Percentiles rank a stretch among this genome's conserved stretches.
These are phyloP conservation scores for Accipiter cooperii DNA, from an alignment of 2,113 vertebrate species.

Conservation along the genomic window DNA sequence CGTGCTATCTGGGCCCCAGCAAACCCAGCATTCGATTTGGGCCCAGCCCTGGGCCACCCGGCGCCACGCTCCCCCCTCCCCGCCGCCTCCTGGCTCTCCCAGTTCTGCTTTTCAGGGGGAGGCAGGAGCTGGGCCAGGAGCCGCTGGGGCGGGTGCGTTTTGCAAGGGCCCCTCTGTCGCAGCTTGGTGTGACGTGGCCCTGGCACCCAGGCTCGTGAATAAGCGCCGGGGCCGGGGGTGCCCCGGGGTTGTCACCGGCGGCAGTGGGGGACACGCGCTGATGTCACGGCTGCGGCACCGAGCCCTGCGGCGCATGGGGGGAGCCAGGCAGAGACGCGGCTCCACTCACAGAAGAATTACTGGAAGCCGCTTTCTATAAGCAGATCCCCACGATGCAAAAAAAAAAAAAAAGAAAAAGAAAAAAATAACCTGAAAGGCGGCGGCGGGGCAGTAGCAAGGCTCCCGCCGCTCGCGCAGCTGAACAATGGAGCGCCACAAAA, in stretches of 20 bases:
- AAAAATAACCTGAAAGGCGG: conserved; percentile 22
- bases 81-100: not conserved
- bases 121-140: not conserved
- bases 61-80: not conserved
- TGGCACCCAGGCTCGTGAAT: not conserved
- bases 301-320: conserved; percentile 56
- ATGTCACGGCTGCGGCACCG: conserved; percentile 44
- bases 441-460: conserved; percentile 51
- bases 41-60: not conserved
- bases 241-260: not conserved
- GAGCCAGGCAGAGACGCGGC: conserved; percentile 55
- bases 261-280: conserved; percentile 13
- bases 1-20: accelerated
- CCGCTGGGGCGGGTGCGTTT: not conserved
- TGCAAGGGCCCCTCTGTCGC: not conserved
- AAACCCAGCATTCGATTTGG: not conserved
- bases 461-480: conserved; percentile 28
- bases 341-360: conserved; percentile 88
- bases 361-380: conserved; percentile 90
- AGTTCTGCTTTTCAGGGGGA: conserved; percentile 26
- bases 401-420: not conserved
- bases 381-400: conserved; percentile 68
- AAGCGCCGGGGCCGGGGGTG: not conserved
- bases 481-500: conserved; percentile 85
- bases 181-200: not conserved